phyloP scores from a whole-genome alignment of 1,140 invertebrate genomes.

The Odontomachus brunneus region DNA sequence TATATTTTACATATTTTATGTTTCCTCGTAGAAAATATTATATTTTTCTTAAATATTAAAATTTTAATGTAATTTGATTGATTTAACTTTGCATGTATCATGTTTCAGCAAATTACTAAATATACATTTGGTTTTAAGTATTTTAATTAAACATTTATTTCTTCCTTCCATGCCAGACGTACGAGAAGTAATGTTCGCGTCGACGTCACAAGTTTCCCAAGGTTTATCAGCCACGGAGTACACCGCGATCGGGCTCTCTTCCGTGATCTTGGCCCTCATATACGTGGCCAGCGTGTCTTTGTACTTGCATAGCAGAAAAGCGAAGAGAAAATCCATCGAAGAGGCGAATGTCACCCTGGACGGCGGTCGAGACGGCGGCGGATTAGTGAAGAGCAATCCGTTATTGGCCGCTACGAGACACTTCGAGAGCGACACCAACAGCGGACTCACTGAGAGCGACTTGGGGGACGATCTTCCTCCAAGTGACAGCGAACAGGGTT shows the following conservation, averaged over 20 bases:
- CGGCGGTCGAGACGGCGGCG: conserved; percentile 84
- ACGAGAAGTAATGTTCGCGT: conserved; percentile 91
- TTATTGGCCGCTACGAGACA: conserved; percentile 87
- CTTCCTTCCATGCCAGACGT: conserved; percentile 86
- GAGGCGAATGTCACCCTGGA: conserved; percentile 79
- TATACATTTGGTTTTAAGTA: too few relatives aligned
- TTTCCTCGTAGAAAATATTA: too few relatives aligned
- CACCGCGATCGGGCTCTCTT: conserved; percentile 92
- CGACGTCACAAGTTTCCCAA: conserved; percentile 87
- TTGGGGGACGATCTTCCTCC: conserved; percentile 79
- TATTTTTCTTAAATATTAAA: too few relatives aligned
- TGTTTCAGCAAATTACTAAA: background rate
- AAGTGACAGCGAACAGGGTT: conserved; percentile 78
- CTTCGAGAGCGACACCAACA: conserved; percentile 86
- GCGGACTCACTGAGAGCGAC: conserved; percentile 81
- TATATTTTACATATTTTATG: too few relatives aligned
- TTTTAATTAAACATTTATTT: too few relatives aligned
- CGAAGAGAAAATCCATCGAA: conserved; percentile 76
- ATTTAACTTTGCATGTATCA: conserved; percentile 5
- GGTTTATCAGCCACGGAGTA: conserved; percentile 90
- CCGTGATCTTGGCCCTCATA: conserved; percentile 91
- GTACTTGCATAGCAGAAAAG: conserved; percentile 89
- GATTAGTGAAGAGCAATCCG: conserved; percentile 91
- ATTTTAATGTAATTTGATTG: too few relatives aligned
- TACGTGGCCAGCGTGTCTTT: conserved; percentile 93